These are phyloP conservation scores for Tribolium freemani DNA, from an alignment of 2,888 invertebrate genomes.

Conservation along the genomic window DNA sequence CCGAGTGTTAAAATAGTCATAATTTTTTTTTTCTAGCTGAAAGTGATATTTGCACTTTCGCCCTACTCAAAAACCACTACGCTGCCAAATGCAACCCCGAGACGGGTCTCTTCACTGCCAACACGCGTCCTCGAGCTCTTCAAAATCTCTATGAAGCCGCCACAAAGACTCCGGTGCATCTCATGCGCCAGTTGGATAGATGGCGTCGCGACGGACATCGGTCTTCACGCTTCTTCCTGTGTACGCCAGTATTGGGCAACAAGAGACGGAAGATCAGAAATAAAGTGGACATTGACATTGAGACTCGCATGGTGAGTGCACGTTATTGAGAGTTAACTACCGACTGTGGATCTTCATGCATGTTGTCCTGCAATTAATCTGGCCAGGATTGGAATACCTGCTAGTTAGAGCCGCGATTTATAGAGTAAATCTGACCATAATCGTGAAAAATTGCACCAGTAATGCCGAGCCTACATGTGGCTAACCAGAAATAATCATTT, in stretches of 20 bases:
- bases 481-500: conserved; percentile 6
- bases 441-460: conserved; percentile 25
- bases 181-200: conserved; percentile 78
- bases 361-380: conserved; percentile 28
- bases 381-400: conserved; percentile 9
- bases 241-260: conserved; percentile 85
- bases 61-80: conserved; percentile 83
- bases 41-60: conserved; percentile 91
- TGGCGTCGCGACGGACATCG: conserved; percentile 75
- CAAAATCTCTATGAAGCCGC: conserved; percentile 85
- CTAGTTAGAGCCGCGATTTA: conserved; percentile 27
- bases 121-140: conserved; percentile 82
- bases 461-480: conserved; percentile 1
- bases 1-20: background rate
- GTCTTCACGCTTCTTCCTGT: conserved; percentile 81
- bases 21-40: conserved; percentile 80
- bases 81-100: conserved; percentile 78
- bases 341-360: background rate
- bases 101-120: conserved; percentile 81
- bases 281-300: conserved; percentile 85
- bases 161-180: conserved; percentile 75
- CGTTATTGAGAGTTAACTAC: background rate
- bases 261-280: conserved; percentile 78
- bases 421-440: conserved; percentile 10
- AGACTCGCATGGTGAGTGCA: conserved; percentile 86